These are phyloP conservation scores for Campylorhamphus procurvoides DNA, from an alignment of 2,113 vertebrate species.

Conservation along the genomic window DNA sequence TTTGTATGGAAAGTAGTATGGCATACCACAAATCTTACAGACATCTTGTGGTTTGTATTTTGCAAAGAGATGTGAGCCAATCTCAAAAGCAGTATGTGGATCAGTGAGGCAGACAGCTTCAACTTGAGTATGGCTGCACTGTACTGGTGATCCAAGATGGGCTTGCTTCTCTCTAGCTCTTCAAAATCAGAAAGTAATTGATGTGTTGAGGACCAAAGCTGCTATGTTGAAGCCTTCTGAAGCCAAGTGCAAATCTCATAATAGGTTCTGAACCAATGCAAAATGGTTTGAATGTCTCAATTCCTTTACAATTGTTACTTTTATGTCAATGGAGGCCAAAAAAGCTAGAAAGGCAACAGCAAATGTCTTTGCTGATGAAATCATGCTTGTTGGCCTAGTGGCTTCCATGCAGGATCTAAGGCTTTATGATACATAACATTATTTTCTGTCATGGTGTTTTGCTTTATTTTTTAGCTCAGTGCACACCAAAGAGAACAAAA, in stretches of 20 bases:
- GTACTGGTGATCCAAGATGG: background rate
- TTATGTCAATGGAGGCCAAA: background rate
- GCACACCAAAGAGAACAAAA: background rate
- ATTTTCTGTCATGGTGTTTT: background rate
- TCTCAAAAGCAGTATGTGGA: background rate
- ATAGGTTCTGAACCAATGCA: background rate
- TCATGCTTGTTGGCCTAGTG: background rate
- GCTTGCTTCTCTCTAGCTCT: background rate
- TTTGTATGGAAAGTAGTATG: background rate
- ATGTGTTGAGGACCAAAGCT: background rate
- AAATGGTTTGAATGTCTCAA: background rate
- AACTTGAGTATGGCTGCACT: background rate
- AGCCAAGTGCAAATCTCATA: background rate
- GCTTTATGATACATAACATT: background rate
- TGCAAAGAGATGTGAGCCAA: background rate
- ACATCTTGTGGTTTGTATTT: background rate
- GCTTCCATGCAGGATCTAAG: background rate
- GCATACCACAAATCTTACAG: background rate
- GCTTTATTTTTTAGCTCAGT: background rate
- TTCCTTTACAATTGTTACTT: background rate
- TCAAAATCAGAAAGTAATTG: background rate
- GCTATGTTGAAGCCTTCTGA: background rate
- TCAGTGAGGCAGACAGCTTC: background rate
- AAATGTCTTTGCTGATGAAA: background rate
- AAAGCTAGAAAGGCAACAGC: background rate